Percentiles rank a stretch among this genome's conserved stretches.
These are phyloP conservation scores for Machaerirhynchus nigripectus DNA, from an alignment of 2,113 vertebrate species.

Conservation along the genomic window DNA sequence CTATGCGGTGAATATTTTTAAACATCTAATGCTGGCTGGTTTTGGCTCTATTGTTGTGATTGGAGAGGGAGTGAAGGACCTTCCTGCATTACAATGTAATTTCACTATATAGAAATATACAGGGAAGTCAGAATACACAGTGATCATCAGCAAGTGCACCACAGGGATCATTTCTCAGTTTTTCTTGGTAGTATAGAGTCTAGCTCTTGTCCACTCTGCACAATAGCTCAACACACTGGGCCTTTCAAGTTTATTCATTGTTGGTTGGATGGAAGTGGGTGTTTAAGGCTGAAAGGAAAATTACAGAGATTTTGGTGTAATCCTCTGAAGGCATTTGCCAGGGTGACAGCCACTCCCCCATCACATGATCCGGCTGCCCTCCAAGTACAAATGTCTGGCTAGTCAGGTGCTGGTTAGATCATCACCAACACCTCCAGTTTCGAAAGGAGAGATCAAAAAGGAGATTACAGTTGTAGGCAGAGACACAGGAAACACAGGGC, in stretches of 20 bases:
- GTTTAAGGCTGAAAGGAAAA: not conserved
- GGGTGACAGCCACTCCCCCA: not conserved
- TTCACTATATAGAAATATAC: not conserved
- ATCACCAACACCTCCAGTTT: conserved; percentile 30
- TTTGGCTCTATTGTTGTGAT: not conserved
- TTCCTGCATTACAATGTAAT: not conserved
- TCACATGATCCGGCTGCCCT: not conserved
- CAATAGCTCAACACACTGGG: not conserved
- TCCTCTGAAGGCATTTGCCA: not conserved
- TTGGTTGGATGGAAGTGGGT: not conserved
- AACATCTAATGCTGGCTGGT: not conserved
- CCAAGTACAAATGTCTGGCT: not conserved
- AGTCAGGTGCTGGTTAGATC: conserved; percentile 42
- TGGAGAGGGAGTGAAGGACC: not conserved
- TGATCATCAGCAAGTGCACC: not conserved
- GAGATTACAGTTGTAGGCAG: not conserved
- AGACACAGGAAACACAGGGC: not conserved
- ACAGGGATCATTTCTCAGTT: not conserved
- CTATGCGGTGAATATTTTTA: not conserved
- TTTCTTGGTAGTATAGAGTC: not conserved
- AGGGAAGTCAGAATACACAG: not conserved
- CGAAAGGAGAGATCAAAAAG: not conserved
- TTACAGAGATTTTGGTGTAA: not conserved
- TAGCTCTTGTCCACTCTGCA: not conserved
- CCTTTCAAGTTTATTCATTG: not conserved